These are phyloP conservation scores for Ceyx melanurus DNA, from an alignment of 2,113 vertebrate genomes.

Conservation along the genomic window DNA sequence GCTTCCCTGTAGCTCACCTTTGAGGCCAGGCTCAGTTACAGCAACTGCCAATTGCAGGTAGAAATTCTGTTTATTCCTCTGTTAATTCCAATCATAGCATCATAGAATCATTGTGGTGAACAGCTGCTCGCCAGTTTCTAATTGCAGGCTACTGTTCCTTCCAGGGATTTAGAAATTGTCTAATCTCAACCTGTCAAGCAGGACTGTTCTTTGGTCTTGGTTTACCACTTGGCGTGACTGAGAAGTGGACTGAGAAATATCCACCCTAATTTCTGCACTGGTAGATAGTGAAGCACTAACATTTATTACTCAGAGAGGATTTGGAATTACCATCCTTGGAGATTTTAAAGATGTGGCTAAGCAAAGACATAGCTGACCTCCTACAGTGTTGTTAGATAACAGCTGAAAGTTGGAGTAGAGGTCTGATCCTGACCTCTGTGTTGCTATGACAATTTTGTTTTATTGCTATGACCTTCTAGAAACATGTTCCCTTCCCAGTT, in stretches of 20 bases:
- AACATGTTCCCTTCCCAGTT: background rate
- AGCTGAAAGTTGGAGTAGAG: background rate
- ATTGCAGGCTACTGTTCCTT: background rate
- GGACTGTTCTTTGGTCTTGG: background rate
- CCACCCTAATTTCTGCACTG: background rate
- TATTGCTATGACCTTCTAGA: constrained; percentile 35
- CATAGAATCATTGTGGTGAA: too few relatives aligned
- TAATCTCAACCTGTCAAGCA: background rate
- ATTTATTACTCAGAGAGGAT: background rate
- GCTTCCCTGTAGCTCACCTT: background rate
- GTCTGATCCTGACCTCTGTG: background rate
- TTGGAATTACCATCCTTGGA: background rate
- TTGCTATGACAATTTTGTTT: background rate
- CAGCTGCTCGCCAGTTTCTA: background rate
- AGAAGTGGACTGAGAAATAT: background rate
- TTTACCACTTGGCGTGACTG: background rate
- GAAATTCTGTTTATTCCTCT: background rate
- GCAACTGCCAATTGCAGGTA: background rate
- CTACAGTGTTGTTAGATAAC: background rate
- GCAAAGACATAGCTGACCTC: background rate
- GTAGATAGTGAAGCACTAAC: background rate
- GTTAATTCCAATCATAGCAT: background rate
- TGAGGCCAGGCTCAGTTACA: background rate
- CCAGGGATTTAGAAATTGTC: background rate
- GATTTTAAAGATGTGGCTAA: background rate